These are phyloP conservation scores for Heliconius charithonia DNA, from an alignment of 2,888 invertebrate species.

Conservation along the genomic window DNA sequence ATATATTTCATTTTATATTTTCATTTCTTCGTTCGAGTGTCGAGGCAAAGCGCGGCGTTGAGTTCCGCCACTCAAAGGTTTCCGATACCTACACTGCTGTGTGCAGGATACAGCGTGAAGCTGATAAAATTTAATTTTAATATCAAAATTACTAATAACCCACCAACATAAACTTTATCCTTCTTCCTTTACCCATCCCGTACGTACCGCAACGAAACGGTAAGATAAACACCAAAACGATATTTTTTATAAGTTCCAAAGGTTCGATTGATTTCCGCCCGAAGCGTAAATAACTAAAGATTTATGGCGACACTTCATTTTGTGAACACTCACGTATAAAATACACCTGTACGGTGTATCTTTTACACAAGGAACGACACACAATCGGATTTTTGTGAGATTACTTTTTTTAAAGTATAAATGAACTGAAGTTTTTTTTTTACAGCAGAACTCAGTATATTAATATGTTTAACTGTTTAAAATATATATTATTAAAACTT, in stretches of 20 bases:
- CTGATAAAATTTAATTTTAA: too few relatives aligned
- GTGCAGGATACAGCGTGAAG: too few relatives aligned
- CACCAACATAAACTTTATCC: neutral
- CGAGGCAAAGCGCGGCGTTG: too few relatives aligned
- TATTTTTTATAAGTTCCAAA: slow-evolving; percentile 33
- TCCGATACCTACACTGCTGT: too few relatives aligned
- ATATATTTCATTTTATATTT: too few relatives aligned
- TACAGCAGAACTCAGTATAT: too few relatives aligned
- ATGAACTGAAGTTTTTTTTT: too few relatives aligned
- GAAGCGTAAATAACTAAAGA: slow-evolving; percentile 47
- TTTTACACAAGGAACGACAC: neutral
- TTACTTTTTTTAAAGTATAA: neutral
- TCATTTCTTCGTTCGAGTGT: too few relatives aligned
- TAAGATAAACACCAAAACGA: slow-evolving; percentile 27
- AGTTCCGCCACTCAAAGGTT: too few relatives aligned
- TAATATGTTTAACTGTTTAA: too few relatives aligned
- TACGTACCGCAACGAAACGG: slow-evolving; percentile 10
- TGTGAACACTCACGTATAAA: slow-evolving; percentile 35
- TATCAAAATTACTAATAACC: slow-evolving; percentile 4
- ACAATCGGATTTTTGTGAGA: neutral
- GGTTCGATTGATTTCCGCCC: slow-evolving; percentile 51
- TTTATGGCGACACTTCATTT: slow-evolving; percentile 49
- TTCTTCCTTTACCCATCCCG: neutral
- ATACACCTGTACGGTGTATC: slow-evolving; percentile 22
- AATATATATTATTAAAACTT: too few relatives aligned